A percentile compares a stretch with the other conserved stretches of the same genome.
Conservation (phyloP, 2,888 invertebrate genomes). For the Lasioglossum figueresi region DNA sequence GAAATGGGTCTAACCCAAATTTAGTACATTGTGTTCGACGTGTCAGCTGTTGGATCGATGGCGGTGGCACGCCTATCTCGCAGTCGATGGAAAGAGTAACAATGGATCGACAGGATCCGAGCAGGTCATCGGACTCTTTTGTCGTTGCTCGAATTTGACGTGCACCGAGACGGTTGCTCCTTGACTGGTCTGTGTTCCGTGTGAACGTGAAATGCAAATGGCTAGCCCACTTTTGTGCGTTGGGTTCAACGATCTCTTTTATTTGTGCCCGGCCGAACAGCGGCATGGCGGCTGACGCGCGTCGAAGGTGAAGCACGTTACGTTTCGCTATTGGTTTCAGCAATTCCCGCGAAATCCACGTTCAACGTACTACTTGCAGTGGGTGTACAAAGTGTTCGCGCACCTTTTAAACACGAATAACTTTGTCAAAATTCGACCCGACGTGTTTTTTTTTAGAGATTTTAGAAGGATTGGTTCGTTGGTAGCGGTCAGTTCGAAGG, state of each 20-base stretch:
- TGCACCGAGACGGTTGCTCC: background rate
- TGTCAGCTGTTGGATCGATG: background rate
- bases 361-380: background rate
- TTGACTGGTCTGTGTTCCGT: slow-evolving; percentile 41
- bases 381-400: no score
- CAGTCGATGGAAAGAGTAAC: background rate
- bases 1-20: background rate
- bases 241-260: slow-evolving; percentile 57
- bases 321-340: slow-evolving; percentile 30
- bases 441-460: no score
- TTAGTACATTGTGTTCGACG: background rate
- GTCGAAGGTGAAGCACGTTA: slow-evolving; percentile 34
- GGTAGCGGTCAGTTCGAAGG: no score
- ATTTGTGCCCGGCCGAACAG: slow-evolving; percentile 50
- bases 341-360: slow-evolving; percentile 14
- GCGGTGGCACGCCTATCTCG: background rate
- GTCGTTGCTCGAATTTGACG: slow-evolving; percentile 9
- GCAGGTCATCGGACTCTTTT: background rate
- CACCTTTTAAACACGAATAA: no score
- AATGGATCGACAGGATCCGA: background rate
- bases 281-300: background rate
- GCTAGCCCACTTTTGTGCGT: slow-evolving; percentile 47
- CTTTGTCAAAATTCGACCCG: no score
- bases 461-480: no score
- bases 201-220: slow-evolving; percentile 60